Evolutionary conservation across 1,140 invertebrate species (phyloP).

Genomic region (Apis florea): DNA sequence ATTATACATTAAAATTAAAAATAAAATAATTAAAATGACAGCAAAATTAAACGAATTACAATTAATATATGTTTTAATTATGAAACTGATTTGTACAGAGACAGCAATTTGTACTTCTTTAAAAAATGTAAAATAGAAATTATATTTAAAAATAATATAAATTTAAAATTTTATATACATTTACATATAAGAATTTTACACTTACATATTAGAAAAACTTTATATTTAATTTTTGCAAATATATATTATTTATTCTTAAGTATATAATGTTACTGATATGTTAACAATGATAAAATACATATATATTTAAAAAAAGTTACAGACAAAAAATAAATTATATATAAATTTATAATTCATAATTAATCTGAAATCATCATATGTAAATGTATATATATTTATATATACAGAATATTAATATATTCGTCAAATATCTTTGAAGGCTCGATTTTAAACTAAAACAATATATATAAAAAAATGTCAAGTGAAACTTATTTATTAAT

Average conservation of each 20-base stretch:
- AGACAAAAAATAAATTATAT: background rate
- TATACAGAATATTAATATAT: too few relatives aligned
- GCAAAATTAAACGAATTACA: conserved; percentile 41
- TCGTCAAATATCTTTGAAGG: too few relatives aligned
- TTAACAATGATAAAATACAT: background rate
- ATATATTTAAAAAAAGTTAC: conserved; percentile 21
- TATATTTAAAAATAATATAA: background rate
- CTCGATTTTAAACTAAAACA: too few relatives aligned
- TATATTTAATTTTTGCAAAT: background rate
- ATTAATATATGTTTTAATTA: conserved; percentile 43
- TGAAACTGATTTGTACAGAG: conserved; percentile 44
- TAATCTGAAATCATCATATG: conserved; percentile 9
- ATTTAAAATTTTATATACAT: conserved; percentile 12
- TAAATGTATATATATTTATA: conserved; percentile 24
- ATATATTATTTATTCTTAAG: background rate
- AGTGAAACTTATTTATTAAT: too few relatives aligned
- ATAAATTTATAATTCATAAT: background rate
- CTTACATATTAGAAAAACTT: background rate
- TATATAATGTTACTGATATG: background rate
- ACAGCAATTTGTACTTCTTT: conserved; percentile 17
- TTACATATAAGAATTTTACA: conserved; percentile 22
- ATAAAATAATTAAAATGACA: conserved; percentile 46
- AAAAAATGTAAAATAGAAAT: conserved; percentile 15
- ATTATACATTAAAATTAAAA: conserved; percentile 34
- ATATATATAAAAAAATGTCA: too few relatives aligned